These are phyloP conservation scores for Turnix velox DNA, from an alignment of 2,113 vertebrate genomes.

Conservation along the genomic window DNA sequence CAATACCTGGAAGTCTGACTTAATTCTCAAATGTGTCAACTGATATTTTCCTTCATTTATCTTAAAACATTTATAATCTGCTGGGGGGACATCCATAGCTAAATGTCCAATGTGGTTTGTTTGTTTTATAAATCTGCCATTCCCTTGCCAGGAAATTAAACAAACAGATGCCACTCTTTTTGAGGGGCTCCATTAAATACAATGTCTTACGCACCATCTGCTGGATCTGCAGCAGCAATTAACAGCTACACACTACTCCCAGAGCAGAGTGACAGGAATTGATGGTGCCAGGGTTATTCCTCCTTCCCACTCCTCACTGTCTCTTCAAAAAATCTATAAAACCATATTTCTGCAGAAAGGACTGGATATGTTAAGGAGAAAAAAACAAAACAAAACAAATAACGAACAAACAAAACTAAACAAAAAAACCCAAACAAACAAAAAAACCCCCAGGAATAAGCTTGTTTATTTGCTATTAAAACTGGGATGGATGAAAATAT, in stretches of 20 bases:
- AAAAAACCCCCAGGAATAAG: neutral
- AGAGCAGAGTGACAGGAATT: constrained; percentile 48
- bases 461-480: neutral
- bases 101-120: constrained; percentile 47
- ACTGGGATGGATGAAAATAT: neutral
- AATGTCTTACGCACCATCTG: constrained; percentile 71
- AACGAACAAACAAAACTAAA: no score
- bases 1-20: neutral
- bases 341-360: neutral
- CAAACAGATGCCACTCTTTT: constrained; percentile 74
- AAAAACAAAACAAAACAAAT: no score
- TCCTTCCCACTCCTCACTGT: neutral
- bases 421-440: no score
- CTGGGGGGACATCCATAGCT: constrained; percentile 18
- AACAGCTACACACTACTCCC: constrained; percentile 67
- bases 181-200: constrained; percentile 64
- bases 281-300: neutral
- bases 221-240: constrained; percentile 72
- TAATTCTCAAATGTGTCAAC: neutral
- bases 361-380: neutral
- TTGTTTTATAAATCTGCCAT: constrained; percentile 64
- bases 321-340: neutral
- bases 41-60: constrained; percentile 59
- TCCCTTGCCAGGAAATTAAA: constrained; percentile 71
- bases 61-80: constrained; percentile 49